A percentile compares a stretch with the other conserved stretches of the same genome.
Conservation (phyloP, 2,888 invertebrate species). For the Adineta ricciae region DNA sequence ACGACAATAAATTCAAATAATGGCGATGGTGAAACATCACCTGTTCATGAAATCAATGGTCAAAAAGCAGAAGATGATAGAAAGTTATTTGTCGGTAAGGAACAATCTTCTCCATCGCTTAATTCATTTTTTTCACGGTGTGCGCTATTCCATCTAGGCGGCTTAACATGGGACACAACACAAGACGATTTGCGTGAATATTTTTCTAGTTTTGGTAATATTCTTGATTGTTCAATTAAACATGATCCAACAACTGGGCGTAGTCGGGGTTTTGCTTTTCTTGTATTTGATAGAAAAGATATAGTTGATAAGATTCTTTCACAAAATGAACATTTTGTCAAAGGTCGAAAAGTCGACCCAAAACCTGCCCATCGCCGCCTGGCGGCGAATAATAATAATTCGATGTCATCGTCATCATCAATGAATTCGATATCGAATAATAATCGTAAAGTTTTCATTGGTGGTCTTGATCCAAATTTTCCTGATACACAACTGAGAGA, state of each 20-base stretch:
- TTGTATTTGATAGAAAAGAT: conserved; percentile 6
- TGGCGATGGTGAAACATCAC: not conserved
- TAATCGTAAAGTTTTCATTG: conserved; percentile 21
- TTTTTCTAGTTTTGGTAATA: conserved; percentile 11
- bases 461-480: conserved; percentile 22
- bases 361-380: conserved; percentile 13
- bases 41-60: not conserved
- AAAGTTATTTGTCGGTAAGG: conserved; percentile 21
- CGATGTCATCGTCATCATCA: not conserved
- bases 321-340: conserved; percentile 14
- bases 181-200: conserved; percentile 5
- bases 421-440: not conserved
- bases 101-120: not conserved
- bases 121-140: not conserved
- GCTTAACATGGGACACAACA: conserved; percentile 20
- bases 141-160: not conserved
- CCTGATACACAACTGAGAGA: not conserved
- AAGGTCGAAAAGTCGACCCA: conserved; percentile 20
- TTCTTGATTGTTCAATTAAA: conserved; percentile 18
- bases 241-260: conserved; percentile 19
- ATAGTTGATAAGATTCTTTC: conserved; percentile 1
- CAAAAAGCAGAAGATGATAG: conserved; percentile 1
- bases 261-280: conserved; percentile 19
- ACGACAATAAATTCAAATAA: conserved; percentile 8
- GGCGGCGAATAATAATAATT: not conserved